These are phyloP conservation scores for Rhyzopertha dominica DNA, from an alignment of 1,140 invertebrate species.

Conservation along the genomic window DNA sequence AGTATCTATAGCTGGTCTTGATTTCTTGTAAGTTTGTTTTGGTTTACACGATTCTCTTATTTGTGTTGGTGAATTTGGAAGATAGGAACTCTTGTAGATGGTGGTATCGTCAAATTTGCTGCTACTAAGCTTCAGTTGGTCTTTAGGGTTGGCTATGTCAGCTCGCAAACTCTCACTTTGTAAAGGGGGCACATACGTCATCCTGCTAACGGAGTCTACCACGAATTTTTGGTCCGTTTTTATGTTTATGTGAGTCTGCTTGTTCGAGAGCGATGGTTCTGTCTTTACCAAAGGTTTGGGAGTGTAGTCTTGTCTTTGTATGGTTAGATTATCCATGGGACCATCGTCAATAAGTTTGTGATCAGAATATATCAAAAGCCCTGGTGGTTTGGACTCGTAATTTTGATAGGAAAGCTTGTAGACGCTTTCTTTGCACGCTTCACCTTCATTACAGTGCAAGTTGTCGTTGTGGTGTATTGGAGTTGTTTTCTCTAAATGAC, in stretches of 20 bases:
- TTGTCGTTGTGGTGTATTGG: not conserved
- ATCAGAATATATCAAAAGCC: not conserved
- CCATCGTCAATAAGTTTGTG: not conserved
- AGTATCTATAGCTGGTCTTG: not conserved
- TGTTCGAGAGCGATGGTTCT: not conserved
- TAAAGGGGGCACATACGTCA: too few species aligned
- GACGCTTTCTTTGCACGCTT: not conserved
- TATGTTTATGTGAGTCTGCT: too few species aligned
- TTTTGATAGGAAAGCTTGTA: not conserved
- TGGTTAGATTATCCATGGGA: conserved; percentile 5
- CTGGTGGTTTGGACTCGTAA: not conserved
- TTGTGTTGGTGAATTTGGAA: not conserved
- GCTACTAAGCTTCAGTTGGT: too few species aligned
- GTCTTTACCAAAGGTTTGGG: not conserved
- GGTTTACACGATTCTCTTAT: not conserved
- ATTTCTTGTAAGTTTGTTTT: not conserved
- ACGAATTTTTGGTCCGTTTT: too few species aligned
- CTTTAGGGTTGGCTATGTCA: too few species aligned
- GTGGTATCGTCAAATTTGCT: too few species aligned
- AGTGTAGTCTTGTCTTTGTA: not conserved
- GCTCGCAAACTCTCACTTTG: too few species aligned
- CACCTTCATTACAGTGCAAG: not conserved
- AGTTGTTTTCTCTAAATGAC: not conserved
- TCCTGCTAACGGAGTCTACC: too few species aligned
- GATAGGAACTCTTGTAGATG: not conserved